A percentile compares a stretch with the other conserved stretches of the same genome.
These are phyloP conservation scores for Ochropleura leucogaster DNA, from an alignment of 2,888 invertebrate genomes.

Conservation along the genomic window DNA sequence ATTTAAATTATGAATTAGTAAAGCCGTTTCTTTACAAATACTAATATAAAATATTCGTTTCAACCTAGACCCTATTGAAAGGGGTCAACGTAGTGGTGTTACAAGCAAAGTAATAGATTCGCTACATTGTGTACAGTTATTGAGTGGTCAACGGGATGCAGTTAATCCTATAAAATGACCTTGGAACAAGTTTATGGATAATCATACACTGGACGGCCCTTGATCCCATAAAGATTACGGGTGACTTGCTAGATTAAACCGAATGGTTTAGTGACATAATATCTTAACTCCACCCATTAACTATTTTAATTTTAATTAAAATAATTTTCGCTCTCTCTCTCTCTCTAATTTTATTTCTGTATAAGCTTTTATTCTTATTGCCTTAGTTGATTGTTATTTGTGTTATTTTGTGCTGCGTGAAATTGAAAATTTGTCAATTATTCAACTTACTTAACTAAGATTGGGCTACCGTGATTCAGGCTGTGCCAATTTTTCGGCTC, in stretches of 20 bases:
- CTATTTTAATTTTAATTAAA: no score
- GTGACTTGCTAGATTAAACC: conserved; percentile 24
- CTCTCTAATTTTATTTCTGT: no score
- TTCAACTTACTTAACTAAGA: no score
- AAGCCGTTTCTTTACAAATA: not conserved
- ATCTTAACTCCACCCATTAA: no score
- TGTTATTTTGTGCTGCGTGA: no score
- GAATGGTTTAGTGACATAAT: conserved; percentile 25
- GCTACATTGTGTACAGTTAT: conserved; percentile 23
- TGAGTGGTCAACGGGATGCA: conserved; percentile 25
- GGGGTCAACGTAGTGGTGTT: conserved; percentile 8
- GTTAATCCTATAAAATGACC: conserved; percentile 43
- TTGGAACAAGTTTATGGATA: conserved; percentile 41
- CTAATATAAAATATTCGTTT: not conserved
- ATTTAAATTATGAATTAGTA: not conserved
- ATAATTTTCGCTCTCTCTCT: no score
- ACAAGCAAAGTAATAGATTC: conserved; percentile 14
- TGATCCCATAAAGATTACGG: conserved; percentile 42
- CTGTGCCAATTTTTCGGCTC: no score
- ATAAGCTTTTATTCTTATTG: no score
- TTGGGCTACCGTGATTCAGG: no score
- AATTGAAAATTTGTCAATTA: no score
- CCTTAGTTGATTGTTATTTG: no score
- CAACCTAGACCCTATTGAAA: not conserved
- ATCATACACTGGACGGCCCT: conserved; percentile 27